These are phyloP conservation scores for Xestia sexstrigata DNA, from an alignment of 2,888 invertebrate species.

Conservation along the genomic window DNA sequence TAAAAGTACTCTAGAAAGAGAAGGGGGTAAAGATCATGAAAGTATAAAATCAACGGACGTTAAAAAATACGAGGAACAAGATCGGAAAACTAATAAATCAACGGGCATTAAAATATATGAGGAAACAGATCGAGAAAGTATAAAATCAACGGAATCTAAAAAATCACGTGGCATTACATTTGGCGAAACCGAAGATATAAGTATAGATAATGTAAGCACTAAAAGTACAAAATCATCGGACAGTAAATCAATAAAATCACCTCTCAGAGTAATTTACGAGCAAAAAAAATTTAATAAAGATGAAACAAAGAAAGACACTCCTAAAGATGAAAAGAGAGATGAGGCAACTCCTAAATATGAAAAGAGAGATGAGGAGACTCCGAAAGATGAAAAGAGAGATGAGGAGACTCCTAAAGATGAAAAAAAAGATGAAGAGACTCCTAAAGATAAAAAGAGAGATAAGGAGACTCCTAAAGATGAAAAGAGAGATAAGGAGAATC, in stretches of 20 bases:
- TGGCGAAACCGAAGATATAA: neutral
- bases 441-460: neutral
- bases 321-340: neutral
- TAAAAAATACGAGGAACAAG: no score
- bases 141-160: neutral
- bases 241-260: neutral
- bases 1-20: neutral
- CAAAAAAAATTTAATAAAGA: neutral
- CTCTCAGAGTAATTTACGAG: neutral
- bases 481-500: neutral
- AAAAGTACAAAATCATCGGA: neutral
- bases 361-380: neutral
- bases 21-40: neutral
- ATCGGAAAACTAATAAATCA: no score
- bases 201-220: neutral
- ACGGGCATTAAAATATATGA: neutral
- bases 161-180: neutral
- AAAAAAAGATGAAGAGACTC: neutral
- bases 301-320: neutral
- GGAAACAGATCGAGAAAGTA: neutral
- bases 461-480: neutral
- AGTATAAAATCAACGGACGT: no score
- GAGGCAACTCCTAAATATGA: no score
- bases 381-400: neutral
- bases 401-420: neutral